These are phyloP conservation scores for Peromyscus nudipes DNA, from an alignment of 2,797 vertebrate species.

Conservation along the genomic window DNA sequence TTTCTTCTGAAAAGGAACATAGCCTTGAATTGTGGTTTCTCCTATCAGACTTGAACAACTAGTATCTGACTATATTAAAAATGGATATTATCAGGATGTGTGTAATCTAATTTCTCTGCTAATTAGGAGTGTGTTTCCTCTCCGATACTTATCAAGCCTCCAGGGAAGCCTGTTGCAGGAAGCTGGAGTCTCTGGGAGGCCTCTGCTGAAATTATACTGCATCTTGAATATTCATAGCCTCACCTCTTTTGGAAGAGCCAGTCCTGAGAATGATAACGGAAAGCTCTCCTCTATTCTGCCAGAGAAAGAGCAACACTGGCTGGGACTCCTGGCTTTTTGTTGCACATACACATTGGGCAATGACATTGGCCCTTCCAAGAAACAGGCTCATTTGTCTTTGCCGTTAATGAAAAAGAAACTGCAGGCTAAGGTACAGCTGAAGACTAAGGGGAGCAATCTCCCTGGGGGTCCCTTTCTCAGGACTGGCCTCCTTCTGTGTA, in stretches of 20 bases:
- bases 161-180: slow-evolving; percentile 74
- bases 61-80: slow-evolving; percentile 64
- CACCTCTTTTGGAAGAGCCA: slow-evolving; percentile 70
- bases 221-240: slow-evolving; percentile 55
- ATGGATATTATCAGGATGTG: slow-evolving; percentile 48
- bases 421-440: not conserved
- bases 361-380: slow-evolving; percentile 12
- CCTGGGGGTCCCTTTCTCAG: not conserved
- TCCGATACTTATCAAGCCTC: slow-evolving; percentile 60
- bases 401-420: not conserved
- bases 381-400: not conserved
- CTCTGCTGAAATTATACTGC: slow-evolving; percentile 74
- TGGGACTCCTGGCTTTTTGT: not conserved
- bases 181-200: slow-evolving; percentile 70
- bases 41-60: slow-evolving; percentile 14
- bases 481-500: not conserved
- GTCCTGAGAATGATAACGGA: slow-evolving; percentile 53
- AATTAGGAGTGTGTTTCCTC: slow-evolving; percentile 81
- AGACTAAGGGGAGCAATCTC: not conserved
- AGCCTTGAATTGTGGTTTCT: not conserved
- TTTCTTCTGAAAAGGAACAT: slow-evolving; percentile 47
- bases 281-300: slow-evolving; percentile 49
- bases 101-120: slow-evolving; percentile 78
- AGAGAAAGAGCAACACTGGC: slow-evolving; percentile 20
- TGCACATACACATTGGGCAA: not conserved